Conservation (phyloP, 2,888 invertebrate genomes). For the Trimorus sp. region DNA sequence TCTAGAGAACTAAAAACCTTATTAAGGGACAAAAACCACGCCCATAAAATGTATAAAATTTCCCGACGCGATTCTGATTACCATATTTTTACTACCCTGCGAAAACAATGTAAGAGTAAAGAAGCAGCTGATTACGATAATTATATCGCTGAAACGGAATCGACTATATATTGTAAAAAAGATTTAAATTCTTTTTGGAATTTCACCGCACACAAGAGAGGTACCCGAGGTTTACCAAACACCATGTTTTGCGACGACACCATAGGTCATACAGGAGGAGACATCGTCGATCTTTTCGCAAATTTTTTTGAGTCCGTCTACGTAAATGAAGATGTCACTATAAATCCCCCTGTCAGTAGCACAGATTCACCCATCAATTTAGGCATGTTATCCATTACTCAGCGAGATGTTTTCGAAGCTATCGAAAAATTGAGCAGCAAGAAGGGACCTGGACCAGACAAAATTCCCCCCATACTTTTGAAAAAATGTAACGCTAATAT, state of each 20-base stretch:
- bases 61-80: not conserved
- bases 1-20: not conserved
- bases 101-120: too few relatives aligned
- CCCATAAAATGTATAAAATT: not conserved
- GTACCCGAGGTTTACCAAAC: not conserved
- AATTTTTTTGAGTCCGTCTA: slow-evolving; percentile 13
- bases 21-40: not conserved
- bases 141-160: too few relatives aligned
- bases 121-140: too few relatives aligned
- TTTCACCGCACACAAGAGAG: not conserved
- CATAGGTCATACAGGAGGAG: not conserved
- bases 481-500: not conserved
- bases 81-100: too few relatives aligned
- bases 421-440: not conserved
- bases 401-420: not conserved
- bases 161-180: too few relatives aligned
- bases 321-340: not conserved
- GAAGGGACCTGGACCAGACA: not conserved
- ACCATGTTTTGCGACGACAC: not conserved
- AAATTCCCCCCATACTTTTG: not conserved
- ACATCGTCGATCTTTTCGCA: slow-evolving; percentile 7
- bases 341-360: not conserved
- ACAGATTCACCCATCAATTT: not conserved
- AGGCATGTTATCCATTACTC: not conserved
- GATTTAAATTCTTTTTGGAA: too few relatives aligned